Conservation (phyloP, 2,797 vertebrate genomes). For the Parauchenoglanis ngamensis region DNA sequence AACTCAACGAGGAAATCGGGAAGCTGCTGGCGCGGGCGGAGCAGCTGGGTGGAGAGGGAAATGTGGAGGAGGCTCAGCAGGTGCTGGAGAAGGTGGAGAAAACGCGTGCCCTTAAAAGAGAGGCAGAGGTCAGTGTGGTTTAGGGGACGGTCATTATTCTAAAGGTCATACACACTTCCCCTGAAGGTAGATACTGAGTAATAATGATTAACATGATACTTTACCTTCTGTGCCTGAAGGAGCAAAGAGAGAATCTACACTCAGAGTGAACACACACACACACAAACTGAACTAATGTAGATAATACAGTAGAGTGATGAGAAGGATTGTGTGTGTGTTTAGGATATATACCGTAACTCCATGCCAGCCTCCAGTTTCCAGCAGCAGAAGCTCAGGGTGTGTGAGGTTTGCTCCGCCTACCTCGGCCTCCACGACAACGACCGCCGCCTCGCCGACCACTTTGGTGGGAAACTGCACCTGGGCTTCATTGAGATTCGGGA, state of each 20-base stretch:
- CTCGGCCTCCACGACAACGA: slow-evolving; percentile 98
- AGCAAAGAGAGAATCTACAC: not conserved
- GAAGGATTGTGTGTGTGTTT: slow-evolving; percentile 18
- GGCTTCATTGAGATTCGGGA: slow-evolving; percentile 98
- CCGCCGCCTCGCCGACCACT: slow-evolving; percentile 94
- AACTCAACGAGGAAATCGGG: slow-evolving; percentile 97
- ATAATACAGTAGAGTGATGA: not conserved
- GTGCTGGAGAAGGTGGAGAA: slow-evolving; percentile 97
- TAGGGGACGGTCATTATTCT: not conserved
- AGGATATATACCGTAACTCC: slow-evolving; percentile 97
- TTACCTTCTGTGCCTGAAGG: not conserved
- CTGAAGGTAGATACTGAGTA: not conserved
- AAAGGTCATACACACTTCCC: not conserved
- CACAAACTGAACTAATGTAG: not conserved
- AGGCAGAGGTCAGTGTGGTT: slow-evolving; percentile 85
- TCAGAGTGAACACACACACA: not conserved
- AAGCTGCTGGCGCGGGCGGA: slow-evolving; percentile 95
- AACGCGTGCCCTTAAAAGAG: slow-evolving; percentile 90
- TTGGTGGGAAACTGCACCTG: slow-evolving; percentile 96
- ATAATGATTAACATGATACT: not conserved
- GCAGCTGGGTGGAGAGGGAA: slow-evolving; percentile 93
- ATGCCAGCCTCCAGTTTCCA: slow-evolving; percentile 99
- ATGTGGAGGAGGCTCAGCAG: slow-evolving; percentile 96
- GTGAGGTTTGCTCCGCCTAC: slow-evolving; percentile 97
- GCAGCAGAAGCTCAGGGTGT: slow-evolving; percentile 95